These are phyloP conservation scores for Spilogale gracilis DNA, from an alignment of 2,113 vertebrate genomes.

Conservation along the genomic window DNA sequence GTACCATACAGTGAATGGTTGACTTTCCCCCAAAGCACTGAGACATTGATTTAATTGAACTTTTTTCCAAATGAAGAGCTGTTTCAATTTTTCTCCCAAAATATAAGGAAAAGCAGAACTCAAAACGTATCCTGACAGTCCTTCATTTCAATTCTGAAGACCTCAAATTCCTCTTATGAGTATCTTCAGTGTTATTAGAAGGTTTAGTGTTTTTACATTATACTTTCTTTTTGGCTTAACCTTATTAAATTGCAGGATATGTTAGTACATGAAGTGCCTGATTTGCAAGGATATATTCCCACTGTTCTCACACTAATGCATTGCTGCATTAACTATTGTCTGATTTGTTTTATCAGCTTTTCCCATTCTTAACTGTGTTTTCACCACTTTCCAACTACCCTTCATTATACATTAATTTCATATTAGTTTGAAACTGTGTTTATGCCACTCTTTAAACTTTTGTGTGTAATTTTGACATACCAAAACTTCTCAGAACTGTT, in stretches of 20 bases:
- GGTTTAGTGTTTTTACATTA: background rate
- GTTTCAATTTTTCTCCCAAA: constrained; percentile 44
- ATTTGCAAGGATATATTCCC: background rate
- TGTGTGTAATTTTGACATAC: background rate
- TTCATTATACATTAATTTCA: background rate
- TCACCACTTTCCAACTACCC: background rate
- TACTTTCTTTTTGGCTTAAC: background rate
- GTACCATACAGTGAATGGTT: constrained; percentile 31
- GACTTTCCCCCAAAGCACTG: constrained; percentile 59
- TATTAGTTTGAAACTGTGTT: background rate
- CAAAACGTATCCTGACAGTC: background rate
- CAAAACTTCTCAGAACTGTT: background rate
- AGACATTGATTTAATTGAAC: constrained; percentile 61
- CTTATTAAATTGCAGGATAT: background rate
- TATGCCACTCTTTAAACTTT: background rate
- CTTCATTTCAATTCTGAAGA: background rate
- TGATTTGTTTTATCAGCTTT: background rate
- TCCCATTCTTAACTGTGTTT: background rate
- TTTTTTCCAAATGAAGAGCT: constrained; percentile 48
- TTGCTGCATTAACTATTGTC: background rate
- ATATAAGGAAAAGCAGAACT: background rate
- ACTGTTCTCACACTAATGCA: rapidly evolving
- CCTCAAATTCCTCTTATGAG: background rate
- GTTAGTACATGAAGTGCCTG: background rate
- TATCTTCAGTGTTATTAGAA: background rate